Evolutionary conservation across 2,113 vertebrate genomes (phyloP), one percentile per base, ranked within the genome.

Genomic region (Phrynosoma blainvillii): DNA sequence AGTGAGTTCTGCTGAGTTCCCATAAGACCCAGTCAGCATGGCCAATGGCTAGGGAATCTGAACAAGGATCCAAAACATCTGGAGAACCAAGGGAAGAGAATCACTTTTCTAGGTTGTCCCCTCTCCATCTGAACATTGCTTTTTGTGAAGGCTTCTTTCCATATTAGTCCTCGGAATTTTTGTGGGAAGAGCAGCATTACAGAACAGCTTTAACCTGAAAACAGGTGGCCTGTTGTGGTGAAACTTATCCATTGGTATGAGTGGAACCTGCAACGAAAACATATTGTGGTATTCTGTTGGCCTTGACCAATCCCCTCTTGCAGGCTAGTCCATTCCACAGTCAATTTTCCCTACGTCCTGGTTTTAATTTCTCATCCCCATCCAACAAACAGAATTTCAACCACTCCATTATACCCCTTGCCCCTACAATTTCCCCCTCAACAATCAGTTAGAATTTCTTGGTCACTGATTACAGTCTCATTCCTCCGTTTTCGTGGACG

Each of bases 71-170:
- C 56, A 59, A 59, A 59, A 12, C 10, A 59, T 13, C 14, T 59
- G 56, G 56, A 59, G 56, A 59, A 12, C 10, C 11, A 59, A 59
- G 56, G 56, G 11, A 47, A 59, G 56, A 59, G 56, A 59, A 59
- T 59, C 14, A 16, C 56, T 59, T 16, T 14, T 59, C 56, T 59
- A 16, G 56, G 14, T 16, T 59, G 56, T 59, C 10, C 56, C 71
- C 47, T 73, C 86, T 27, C 2, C 89, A 88, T 94, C 13, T 30
- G 47, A 92, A 84, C 47, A 75, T 89, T 84, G 80, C 30, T 2
- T 59, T 91, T 89, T 82, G 42, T 27, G 20, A 88, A 66, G 82
- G 78, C n/a, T 47, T 47, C 47, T 47, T 47, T 47, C 47, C 40
- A 47, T 21, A 13, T 47, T 36, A 12, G 75, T 47, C 3, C 21